Evolutionary conservation across 92 coral and sea anemone species (phyloP).

Genomic region (Siderastrea radians): DNA sequence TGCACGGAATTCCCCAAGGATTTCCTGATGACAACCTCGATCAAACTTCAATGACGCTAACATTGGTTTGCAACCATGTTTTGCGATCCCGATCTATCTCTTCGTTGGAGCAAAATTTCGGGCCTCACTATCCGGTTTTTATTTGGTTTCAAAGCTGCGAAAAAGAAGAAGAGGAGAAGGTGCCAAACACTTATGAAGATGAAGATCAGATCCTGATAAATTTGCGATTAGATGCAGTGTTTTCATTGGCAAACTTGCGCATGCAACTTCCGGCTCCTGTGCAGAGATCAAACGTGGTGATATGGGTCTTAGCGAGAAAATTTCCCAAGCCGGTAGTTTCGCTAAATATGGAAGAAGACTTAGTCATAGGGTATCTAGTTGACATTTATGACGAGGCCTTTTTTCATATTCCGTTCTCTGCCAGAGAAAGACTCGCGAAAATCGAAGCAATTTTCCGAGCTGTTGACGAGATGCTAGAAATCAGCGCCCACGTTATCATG

Average conservation of each 20-base stretch:
- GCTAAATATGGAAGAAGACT: constrained; percentile 61
- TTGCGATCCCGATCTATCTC: constrained; percentile 41
- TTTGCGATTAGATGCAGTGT: constrained; percentile 40
- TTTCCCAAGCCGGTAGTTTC: constrained; percentile 23
- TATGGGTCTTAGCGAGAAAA: constrained; percentile 76
- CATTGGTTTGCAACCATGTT: constrained; percentile 37
- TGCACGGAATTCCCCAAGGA: neutral
- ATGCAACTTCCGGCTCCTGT: constrained; percentile 20
- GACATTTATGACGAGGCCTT: constrained; percentile 74
- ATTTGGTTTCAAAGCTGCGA: constrained; percentile 66
- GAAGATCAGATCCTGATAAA: constrained; percentile 56
- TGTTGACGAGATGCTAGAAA: constrained; percentile 82
- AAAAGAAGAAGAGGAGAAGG: constrained; percentile 14
- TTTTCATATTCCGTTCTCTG: constrained; percentile 68
- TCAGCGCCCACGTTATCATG: constrained; percentile 63
- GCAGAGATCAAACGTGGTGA: constrained; percentile 44
- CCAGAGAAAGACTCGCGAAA: constrained; percentile 57
- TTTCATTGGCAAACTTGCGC: constrained; percentile 23
- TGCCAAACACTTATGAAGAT: constrained; percentile 60
- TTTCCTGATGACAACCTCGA: constrained; percentile 24
- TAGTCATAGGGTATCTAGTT: constrained; percentile 44
- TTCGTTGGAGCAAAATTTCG: constrained; percentile 4
- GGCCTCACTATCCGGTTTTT: constrained; percentile 72
- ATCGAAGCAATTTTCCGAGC: constrained; percentile 82
- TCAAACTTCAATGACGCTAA: constrained; percentile 12